phyloP scores from a whole-genome alignment of 2,797 vertebrate genomes.

The Mionectes olivaceus region DNA sequence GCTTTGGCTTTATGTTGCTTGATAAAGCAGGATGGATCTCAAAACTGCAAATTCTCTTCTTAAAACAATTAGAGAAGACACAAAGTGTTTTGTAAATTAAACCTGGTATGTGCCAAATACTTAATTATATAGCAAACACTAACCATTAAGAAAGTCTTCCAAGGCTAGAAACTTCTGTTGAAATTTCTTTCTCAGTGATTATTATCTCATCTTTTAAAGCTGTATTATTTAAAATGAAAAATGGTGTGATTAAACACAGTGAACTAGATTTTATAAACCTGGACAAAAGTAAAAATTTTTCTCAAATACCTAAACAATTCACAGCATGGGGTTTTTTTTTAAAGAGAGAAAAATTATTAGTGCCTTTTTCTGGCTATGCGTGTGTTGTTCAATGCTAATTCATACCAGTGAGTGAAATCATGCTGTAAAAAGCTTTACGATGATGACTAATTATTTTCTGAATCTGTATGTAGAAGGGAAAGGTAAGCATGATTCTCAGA shows the following conservation, averaged over 20 bases:
- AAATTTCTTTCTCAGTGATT: background rate
- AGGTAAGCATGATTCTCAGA: background rate
- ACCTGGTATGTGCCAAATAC: background rate
- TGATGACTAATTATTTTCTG: background rate
- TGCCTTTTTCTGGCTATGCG: background rate
- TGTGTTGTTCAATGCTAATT: background rate
- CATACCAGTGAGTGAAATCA: background rate
- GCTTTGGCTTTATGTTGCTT: background rate
- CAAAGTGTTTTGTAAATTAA: constrained; percentile 25
- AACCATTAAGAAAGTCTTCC: background rate
- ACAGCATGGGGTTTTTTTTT: background rate
- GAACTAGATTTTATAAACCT: background rate
- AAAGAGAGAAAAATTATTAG: background rate
- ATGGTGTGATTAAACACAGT: background rate
- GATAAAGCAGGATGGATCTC: background rate
- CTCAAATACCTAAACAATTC: background rate
- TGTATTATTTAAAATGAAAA: background rate
- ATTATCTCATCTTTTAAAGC: background rate
- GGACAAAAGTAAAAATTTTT: background rate
- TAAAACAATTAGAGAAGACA: background rate
- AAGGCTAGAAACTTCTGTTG: background rate
- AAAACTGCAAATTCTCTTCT: background rate
- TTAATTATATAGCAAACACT: background rate
- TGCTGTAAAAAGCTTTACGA: background rate
- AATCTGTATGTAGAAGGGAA: background rate